Base-by-base conservation (phyloP, 2,797 vertebrate species). In the Sebastes itinus region DNA sequence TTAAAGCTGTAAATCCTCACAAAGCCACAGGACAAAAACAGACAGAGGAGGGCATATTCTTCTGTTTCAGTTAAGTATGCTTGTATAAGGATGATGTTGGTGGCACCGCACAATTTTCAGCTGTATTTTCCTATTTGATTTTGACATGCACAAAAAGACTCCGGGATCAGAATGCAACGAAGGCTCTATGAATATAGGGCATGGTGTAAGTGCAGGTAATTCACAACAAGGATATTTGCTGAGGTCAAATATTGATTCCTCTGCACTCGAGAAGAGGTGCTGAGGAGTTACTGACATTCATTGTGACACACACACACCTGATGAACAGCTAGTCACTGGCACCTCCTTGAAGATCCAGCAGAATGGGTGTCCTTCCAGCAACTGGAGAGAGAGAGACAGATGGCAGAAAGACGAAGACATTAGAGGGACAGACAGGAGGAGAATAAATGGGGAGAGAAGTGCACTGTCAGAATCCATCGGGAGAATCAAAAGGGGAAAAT, bases 401-500 rank as follows among this genome's bases (percentile, higher is more conserved):
- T 82, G 77, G 85, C 56, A n/a, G 28, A 35, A 72, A 71, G 71
- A 74, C 56, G 56, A 58, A 84, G 76, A 84, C 65, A 83, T 87
- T 83, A 88, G 80, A 77, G 59, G 49, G 60, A 80, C 38, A 75
- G 77, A 82, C 64, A 33, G 63, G 78, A 67, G 49, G 52, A 69
- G 67, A 73, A 84, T 72, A 75, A 88, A 86, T 71, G 22, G 33
- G 67, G 42, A 66, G 65, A 70, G 67, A 75, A 76, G 23, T 72
- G 75, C 72, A 55, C 61, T 71, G 70, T 81, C 84, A 88, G 33
- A 88, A 86, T 84, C 74, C 63, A 67, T 46, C 66, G 66, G 54
- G 67, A 74, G 67, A 84, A 81, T 83, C 80, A 88, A 82, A 86
- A 86, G 69, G 76, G 74, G 60, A 83, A 81, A 88, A 85, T 82